phyloP scores from a whole-genome alignment of 1,140 invertebrate species.

The Drosophila ironensis region DNA sequence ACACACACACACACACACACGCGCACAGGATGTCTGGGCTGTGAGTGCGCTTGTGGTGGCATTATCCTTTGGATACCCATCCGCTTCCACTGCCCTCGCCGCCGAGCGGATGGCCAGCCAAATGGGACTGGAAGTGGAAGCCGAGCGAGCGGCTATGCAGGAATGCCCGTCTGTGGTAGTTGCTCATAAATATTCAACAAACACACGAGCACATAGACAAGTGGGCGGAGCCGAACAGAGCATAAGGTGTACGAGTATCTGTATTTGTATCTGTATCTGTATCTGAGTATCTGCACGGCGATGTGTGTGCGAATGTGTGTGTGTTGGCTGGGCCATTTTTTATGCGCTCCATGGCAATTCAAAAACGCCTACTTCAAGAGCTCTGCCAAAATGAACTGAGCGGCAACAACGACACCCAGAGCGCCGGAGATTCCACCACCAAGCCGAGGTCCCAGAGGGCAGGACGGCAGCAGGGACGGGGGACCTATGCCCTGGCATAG shows the following conservation, averaged over 20 bases:
- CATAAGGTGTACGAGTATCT: slow-evolving; percentile 60
- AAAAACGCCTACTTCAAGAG: slow-evolving; percentile 81
- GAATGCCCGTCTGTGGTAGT: slow-evolving; percentile 71
- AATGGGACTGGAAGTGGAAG: slow-evolving; percentile 55
- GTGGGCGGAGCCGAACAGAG: slow-evolving; percentile 76
- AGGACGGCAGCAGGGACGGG: slow-evolving; percentile 6
- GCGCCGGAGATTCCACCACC: slow-evolving; percentile 56
- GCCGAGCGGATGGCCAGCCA: slow-evolving; percentile 56
- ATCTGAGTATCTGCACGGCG: slow-evolving; percentile 33
- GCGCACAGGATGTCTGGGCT: slow-evolving; percentile 29
- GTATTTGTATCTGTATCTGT: no score
- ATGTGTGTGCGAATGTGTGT: slow-evolving; percentile 4
- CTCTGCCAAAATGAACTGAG: slow-evolving; percentile 19
- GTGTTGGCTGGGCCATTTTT: slow-evolving; percentile 56
- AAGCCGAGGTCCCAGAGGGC: slow-evolving; percentile 19
- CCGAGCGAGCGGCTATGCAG: slow-evolving; percentile 45
- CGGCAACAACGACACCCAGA: slow-evolving; percentile 6
- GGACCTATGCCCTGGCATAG: slow-evolving; percentile 12
- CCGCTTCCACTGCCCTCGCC: slow-evolving; percentile 11
- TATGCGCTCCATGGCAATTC: slow-evolving; percentile 77
- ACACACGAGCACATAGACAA: slow-evolving; percentile 42
- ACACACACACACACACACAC: no score
- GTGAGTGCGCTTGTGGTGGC: neutral
- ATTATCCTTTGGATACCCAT: neutral
- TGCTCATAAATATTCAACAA: slow-evolving; percentile 70